Evolutionary conservation across 64 coral and sea anemone species (phyloP).

Genomic region (Acropora tenuis): DNA sequence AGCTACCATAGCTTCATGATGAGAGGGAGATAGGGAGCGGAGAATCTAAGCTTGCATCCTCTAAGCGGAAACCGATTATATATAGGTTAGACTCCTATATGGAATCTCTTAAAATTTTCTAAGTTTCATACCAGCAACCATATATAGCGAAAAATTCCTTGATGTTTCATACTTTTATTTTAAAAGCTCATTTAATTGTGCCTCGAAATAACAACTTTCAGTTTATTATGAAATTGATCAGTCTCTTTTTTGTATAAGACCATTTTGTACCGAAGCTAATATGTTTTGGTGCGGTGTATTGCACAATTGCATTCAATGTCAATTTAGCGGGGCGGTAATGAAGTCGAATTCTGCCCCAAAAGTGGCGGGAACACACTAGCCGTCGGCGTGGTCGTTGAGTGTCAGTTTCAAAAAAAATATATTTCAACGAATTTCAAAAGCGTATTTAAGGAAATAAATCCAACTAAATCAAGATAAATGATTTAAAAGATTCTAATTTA

Average conservation of each 20-base stretch:
- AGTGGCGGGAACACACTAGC: slow-evolving; percentile 29
- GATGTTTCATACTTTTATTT: neutral
- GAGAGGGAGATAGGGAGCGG: too few relatives aligned
- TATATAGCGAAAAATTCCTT: neutral
- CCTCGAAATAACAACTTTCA: too few relatives aligned
- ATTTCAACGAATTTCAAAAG: neutral
- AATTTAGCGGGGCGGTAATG: neutral
- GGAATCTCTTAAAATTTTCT: neutral
- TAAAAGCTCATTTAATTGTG: too few relatives aligned
- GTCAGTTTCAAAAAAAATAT: neutral
- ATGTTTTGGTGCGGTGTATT: slow-evolving; percentile 22
- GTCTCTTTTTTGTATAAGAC: neutral
- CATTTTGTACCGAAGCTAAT: neutral
- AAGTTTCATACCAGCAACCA: neutral
- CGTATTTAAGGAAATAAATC: neutral
- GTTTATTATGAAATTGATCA: too few relatives aligned
- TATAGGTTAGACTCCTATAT: too few relatives aligned
- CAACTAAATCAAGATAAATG: neutral
- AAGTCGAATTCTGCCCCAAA: neutral
- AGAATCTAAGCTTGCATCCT: too few relatives aligned
- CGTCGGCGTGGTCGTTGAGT: neutral
- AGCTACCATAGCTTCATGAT: too few relatives aligned
- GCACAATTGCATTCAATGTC: neutral
- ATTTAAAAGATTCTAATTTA: too few relatives aligned
- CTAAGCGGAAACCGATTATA: too few relatives aligned